Evolutionary conservation across 2,888 invertebrate species (phyloP).

Genomic region (Hydroisotoma schaefferi): DNA sequence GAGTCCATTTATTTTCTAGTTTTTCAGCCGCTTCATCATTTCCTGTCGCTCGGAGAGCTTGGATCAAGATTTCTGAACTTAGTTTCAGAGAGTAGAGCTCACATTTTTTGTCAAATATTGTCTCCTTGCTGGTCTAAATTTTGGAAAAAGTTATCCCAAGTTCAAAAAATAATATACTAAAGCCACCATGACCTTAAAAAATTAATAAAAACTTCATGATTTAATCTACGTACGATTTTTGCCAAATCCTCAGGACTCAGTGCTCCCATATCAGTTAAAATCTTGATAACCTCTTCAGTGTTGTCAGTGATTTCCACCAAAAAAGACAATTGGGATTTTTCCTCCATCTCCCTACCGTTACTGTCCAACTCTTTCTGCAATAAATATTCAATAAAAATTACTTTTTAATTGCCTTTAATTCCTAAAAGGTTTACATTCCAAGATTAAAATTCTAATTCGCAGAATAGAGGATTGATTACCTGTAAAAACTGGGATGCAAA

Average conservation of each 20-base stretch:
- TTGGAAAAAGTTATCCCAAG: not conserved
- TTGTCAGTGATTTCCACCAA: constrained; percentile 25
- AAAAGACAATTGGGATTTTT: too few relatives aligned
- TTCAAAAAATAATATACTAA: not conserved
- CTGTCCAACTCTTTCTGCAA: too few relatives aligned
- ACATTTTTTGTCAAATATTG: constrained; percentile 4
- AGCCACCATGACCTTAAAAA: not conserved
- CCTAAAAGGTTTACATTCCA: too few relatives aligned
- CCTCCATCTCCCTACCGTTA: too few relatives aligned
- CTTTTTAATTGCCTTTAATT: too few relatives aligned
- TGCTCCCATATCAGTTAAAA: constrained; percentile 17
- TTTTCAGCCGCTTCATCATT: constrained; percentile 12
- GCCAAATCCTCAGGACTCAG: constrained; percentile 18
- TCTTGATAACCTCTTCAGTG: constrained; percentile 12
- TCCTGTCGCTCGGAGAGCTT: constrained; percentile 14
- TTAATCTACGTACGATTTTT: constrained; percentile 30
- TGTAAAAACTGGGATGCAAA: too few relatives aligned
- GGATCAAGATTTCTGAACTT: not conserved
- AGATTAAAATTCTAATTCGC: too few relatives aligned
- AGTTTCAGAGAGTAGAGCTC: constrained; percentile 5
- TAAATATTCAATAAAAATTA: too few relatives aligned
- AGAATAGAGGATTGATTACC: too few relatives aligned
- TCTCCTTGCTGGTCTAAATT: not conserved
- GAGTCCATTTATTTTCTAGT: not conserved
- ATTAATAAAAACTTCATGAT: not conserved